These are phyloP conservation scores for Percopsis omiscomaycus DNA, from an alignment of 2,797 vertebrate genomes.

Conservation along the genomic window DNA sequence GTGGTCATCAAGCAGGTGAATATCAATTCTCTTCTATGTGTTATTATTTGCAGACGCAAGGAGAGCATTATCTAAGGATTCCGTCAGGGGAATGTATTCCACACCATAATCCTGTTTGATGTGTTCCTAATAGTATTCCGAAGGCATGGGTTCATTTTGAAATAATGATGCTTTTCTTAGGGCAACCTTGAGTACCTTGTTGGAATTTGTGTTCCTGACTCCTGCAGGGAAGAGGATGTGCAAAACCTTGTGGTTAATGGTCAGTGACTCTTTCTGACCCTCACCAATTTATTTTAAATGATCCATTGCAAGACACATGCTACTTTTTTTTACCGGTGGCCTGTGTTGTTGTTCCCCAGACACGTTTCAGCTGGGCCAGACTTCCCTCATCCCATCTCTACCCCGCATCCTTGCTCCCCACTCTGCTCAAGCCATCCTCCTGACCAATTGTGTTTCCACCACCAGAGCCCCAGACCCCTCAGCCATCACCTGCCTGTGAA, in stretches of 20 bases:
- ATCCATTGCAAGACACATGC: not conserved
- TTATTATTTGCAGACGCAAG: no score
- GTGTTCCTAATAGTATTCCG: not conserved
- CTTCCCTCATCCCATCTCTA: slow-evolving; percentile 68
- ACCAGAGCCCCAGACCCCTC: slow-evolving; percentile 49
- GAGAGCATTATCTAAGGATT: no score
- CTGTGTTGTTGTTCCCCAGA: slow-evolving; percentile 50
- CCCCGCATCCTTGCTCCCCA: slow-evolving; percentile 66
- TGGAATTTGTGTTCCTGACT: slow-evolving; percentile 79
- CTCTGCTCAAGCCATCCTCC: slow-evolving; percentile 65
- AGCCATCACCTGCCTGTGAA: slow-evolving; percentile 69
- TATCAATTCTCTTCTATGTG: not conserved
- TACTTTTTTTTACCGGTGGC: not conserved
- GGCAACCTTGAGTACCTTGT: slow-evolving; percentile 73
- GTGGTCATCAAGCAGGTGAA: slow-evolving; percentile 81
- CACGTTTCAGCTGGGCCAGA: slow-evolving; percentile 55
- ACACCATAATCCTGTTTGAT: no score
- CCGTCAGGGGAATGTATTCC: no score
- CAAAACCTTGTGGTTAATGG: slow-evolving; percentile 64
- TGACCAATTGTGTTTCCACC: slow-evolving; percentile 66
- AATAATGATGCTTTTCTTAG: slow-evolving; percentile 43
- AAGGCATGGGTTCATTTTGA: not conserved
- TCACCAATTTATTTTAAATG: not conserved
- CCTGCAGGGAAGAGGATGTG: slow-evolving; percentile 73
- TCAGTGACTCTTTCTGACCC: slow-evolving; percentile 43